Base-by-base conservation (phyloP, 2,888 invertebrate species). In the Habrosyne pyritoides region DNA sequence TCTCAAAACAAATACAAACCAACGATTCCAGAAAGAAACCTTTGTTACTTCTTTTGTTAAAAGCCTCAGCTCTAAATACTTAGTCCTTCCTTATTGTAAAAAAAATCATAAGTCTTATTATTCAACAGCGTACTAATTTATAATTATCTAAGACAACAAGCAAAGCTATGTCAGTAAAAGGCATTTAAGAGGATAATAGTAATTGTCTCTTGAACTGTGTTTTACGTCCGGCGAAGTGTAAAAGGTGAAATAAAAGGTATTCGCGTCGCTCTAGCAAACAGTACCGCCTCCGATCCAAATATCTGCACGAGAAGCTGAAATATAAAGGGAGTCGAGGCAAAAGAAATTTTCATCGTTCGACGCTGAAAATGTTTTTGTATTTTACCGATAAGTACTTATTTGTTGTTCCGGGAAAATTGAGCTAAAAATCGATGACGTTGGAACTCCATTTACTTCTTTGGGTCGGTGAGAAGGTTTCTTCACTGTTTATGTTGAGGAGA, bases 181-280 rank as follows among this genome's bases (percentile, higher is more conserved):
- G 48, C 53, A 53, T 55, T 52, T 55, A 55, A 54, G 47, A 55
- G 54, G 57, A 55, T 56, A 60, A 61, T 59, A 64, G 64, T 65
- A 65, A 69, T 71, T 70, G 68, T 71, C 61, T 71, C 64, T 67
- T 71, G 67, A 73, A 71, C 66, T 64, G 68, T 73, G 65, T 75
- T 76, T 76, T 71, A 73, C 64, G 64, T 71, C 55, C 60, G 63
- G 60, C 66, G 66, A 67, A 68, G 70, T 69, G 71, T 63, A 72
- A 77, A 70, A 67, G 69, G 73, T 71, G 69, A 77, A 78, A 78
- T 75, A 75, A 75, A 75, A 77, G 69, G 70, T 67, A 76, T 74
- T 74, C 68, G 62, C 61, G 60, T 54, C 67, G 72, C 70, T 71
- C 69, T 69, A 70, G 71, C 67, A 77, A 75, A 76, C 71, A 75